Evolutionary conservation across 2,113 vertebrate species (phyloP), one percentile per base, ranked within the genome.

Genomic region (Rhea americana): DNA sequence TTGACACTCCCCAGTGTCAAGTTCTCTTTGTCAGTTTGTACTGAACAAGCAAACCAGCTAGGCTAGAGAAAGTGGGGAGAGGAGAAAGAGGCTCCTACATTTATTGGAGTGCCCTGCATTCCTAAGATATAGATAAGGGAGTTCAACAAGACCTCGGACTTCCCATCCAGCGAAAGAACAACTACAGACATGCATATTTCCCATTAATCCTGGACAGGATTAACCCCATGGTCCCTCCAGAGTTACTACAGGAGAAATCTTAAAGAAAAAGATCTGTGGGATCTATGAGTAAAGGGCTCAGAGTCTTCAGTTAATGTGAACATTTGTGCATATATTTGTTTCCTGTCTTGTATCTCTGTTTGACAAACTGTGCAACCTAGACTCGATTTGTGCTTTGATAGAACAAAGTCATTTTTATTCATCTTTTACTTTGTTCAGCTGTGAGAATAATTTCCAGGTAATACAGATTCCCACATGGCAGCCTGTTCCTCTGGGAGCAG

Each of bases 381-480:
- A 59, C 56, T 91, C 86, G 81, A 30, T 45, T 63, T 1, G 2
- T 66, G 65, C 41, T 87, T 82, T 85, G 75, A 68, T 65, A 82
- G 82, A 82, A 76, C 85, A 55, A 71, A 89, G n/a, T 67, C 3
- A 35, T n/a, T 91, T 85, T 85, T 84, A 43, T 79, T 75, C 75
- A 37, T 56, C 55, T 75, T 82, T n/a, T 41, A 45, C 62, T 87
- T 71, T 58, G 39, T 70, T 47, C 6, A 0, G 2, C 81, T 89
- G 66, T n/a, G 48, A 65, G 85, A 51, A 68, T 19, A 59, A 55
- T 66, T 77, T 56, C 70, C 87, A 82, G 85, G 82, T 87, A 89
- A 91, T 30, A 51, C 2, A 2, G 47, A 56, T 72, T 91, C 65
- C 53, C 78, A 25, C 56, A 11, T 0, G 7, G 55, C 70, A 65